A percentile compares a stretch with the other conserved stretches of the same genome.
phyloP scores from a whole-genome alignment of 1,140 invertebrate genomes.

The Cydia strobilella region DNA sequence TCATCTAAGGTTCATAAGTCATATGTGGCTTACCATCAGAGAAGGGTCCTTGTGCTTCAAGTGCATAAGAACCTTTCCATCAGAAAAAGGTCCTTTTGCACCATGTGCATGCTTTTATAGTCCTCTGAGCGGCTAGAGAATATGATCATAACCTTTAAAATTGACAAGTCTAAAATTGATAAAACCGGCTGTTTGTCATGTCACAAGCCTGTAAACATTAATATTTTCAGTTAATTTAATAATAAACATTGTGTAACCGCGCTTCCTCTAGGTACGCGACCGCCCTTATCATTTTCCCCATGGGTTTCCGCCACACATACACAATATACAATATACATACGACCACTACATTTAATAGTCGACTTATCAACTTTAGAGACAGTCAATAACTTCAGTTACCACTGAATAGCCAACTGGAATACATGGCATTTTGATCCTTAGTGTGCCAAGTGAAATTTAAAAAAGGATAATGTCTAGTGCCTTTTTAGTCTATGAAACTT shows the following conservation, averaged over 20 bases:
- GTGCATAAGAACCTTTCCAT: too few species aligned
- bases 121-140: too few species aligned
- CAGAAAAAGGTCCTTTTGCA: too few species aligned
- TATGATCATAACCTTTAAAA: too few species aligned
- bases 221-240: background rate
- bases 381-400: slow-evolving; percentile 57
- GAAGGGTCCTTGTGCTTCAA: too few species aligned
- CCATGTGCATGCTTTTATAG: too few species aligned
- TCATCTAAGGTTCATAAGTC: too few species aligned
- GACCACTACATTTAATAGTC: slow-evolving; percentile 50
- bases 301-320: slow-evolving; percentile 49
- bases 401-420: slow-evolving; percentile 43
- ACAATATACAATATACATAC: slow-evolving; percentile 10
- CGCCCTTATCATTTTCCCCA: slow-evolving; percentile 47
- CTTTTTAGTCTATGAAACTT: background rate
- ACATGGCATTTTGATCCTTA: background rate
- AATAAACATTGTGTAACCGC: slow-evolving; percentile 10
- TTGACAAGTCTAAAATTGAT: too few species aligned
- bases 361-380: slow-evolving; percentile 50
- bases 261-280: slow-evolving; percentile 23
- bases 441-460: background rate
- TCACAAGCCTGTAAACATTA: too few species aligned
- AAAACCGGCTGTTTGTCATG: too few species aligned
- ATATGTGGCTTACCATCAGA: too few species aligned
- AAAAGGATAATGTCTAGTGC: background rate